These are phyloP conservation scores for Nymphalis urticae DNA, from an alignment of 2,888 invertebrate genomes.

Conservation along the genomic window DNA sequence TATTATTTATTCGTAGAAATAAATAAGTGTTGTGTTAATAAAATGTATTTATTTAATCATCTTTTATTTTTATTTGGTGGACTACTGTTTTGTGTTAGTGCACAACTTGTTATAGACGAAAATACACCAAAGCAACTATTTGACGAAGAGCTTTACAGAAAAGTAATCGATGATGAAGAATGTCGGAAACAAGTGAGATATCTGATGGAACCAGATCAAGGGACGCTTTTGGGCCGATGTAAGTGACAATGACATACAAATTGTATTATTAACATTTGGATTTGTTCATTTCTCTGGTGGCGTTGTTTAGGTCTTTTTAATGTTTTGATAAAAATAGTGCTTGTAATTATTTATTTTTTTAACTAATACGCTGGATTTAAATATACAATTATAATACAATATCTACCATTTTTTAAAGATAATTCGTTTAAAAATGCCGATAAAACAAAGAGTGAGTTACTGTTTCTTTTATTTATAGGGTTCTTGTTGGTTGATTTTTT, in stretches of 20 bases:
- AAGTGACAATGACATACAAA: conserved; percentile 42
- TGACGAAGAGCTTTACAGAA: conserved; percentile 56
- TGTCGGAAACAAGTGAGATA: conserved; percentile 59
- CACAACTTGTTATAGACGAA: conserved; percentile 32
- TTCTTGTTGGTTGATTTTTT: too few species aligned
- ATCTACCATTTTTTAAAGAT: too few species aligned
- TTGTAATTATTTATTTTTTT: too few species aligned
- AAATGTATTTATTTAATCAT: conserved; percentile 24
- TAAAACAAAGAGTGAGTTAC: too few species aligned
- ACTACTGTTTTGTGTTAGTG: conserved; percentile 19
- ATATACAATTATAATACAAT: too few species aligned
- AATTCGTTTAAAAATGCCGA: too few species aligned
- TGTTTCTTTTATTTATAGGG: too few species aligned
- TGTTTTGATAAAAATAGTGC: too few species aligned
- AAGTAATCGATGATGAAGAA: conserved; percentile 55
- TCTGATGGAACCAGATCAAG: conserved; percentile 46
- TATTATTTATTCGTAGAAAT: conserved; percentile 11
- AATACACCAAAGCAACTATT: conserved; percentile 49
- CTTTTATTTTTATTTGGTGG: conserved; percentile 21
- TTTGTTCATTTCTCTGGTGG: too few species aligned
- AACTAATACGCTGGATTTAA: too few species aligned
- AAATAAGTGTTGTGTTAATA: conserved; percentile 26
- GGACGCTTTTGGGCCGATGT: conserved; percentile 52
- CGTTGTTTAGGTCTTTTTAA: too few species aligned
- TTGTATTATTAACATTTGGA: background rate